Base-by-base conservation (phyloP, 2,113 vertebrate species). In the Dromaius novaehollandiae region DNA sequence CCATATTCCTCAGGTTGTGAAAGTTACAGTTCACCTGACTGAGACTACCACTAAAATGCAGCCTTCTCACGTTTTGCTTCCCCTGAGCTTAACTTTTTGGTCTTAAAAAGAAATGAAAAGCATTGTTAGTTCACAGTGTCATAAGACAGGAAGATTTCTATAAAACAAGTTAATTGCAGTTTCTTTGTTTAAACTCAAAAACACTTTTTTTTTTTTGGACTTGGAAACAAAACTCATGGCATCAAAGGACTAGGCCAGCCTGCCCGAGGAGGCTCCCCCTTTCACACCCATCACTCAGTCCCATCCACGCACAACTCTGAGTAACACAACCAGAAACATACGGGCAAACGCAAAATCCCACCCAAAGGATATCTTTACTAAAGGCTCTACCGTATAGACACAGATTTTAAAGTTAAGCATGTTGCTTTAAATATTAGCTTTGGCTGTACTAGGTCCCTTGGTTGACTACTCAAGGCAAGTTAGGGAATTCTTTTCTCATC, bases 321-420 rank as follows among this genome's bases (percentile, higher is more conserved):
- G 44, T 40, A 81, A 50, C 2, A 18, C 12, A 74, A 88, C 4
- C 38, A 86, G 74, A 28, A 77, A 60, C 30, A 38, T 9, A 18
- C 75, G 4, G 48, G 34, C 30, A 44, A 34, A 26, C n/a, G 74
- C 74, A 81, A 66, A 38, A 6, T 5, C 28, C 66, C 40, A 71
- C 24, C 7, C 3, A 12, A 32, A 11, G 3, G 18, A 6, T 40
- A 40, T 11, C 22, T 78, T 36, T 46, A 22, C 46, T 78, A 55
- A 78, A 81, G 50, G 13, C 11, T 64, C 18, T 46, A 34, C 15
- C 36, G 51, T 17, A 51, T 7, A 61, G 42, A 53, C 40, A 74
- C 7, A 83, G 69, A 56, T 30, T 21, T 3, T 32, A 44, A 80
- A 81, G 0, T 0, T 2, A 58, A 50, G 14, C 24, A 60, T 0